Percentiles rank a stretch among this genome's conserved stretches.
Conservation (phyloP, 2,888 invertebrate genomes). For the Brachypterus glaber region DNA sequence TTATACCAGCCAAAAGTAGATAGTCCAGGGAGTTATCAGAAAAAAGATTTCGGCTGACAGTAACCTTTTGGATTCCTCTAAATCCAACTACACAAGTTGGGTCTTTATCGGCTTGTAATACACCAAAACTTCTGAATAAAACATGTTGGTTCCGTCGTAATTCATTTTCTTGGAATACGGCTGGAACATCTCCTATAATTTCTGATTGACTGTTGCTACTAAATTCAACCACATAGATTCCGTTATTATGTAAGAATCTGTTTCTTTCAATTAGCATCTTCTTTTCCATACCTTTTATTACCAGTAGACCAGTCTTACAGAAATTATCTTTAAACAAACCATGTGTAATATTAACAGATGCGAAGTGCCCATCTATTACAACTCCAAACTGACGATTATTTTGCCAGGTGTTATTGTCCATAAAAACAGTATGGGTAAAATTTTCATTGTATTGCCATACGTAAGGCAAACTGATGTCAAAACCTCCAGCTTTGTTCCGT, state of each 20-base stretch:
- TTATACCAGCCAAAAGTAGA: conserved; percentile 84
- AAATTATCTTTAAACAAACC: conserved; percentile 78
- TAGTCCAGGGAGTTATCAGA: conserved; percentile 76
- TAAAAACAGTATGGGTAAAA: conserved; percentile 81
- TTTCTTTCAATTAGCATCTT: conserved; percentile 77
- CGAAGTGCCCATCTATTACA: conserved; percentile 86
- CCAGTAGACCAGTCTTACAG: conserved; percentile 71
- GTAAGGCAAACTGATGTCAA: conserved; percentile 82
- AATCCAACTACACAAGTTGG: conserved; percentile 84
- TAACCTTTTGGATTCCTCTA: conserved; percentile 89
- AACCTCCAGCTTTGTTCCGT: conserved; percentile 76
- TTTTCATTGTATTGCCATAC: conserved; percentile 95
- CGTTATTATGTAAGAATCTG: conserved; percentile 67
- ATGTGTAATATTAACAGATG: conserved; percentile 75
- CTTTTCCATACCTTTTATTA: conserved; percentile 93
- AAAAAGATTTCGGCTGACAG: conserved; percentile 81
- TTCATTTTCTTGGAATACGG: conserved; percentile 68
- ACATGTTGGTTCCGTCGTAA: conserved; percentile 58
- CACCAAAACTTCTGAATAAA: conserved; percentile 32
- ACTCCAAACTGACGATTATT: conserved; percentile 79
- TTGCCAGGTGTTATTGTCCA: conserved; percentile 80
- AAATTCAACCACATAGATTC: conserved; percentile 77
- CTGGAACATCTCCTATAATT: conserved; percentile 75
- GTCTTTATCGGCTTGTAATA: conserved; percentile 38
- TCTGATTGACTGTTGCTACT: conserved; percentile 87